Percentiles rank a stretch among this genome's conserved stretches.
Conservation (phyloP, 2,797 vertebrate species). For the Pseudomugil tenellus region DNA sequence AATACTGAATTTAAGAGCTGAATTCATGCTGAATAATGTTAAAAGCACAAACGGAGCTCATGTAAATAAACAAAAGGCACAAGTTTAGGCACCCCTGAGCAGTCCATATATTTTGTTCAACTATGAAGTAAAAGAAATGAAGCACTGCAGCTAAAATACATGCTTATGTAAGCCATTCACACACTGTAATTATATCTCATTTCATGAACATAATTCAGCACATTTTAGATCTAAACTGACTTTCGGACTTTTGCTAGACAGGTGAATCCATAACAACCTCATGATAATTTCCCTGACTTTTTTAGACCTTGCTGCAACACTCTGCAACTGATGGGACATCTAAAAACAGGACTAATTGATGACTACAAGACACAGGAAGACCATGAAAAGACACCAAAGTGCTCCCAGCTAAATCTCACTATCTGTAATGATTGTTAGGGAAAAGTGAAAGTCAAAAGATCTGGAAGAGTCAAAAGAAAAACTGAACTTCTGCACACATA, state of each 20-base stretch:
- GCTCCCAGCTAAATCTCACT: constrained; percentile 18
- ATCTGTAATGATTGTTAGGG: constrained; percentile 17
- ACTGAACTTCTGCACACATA: not conserved
- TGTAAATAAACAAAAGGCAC: constrained; percentile 20
- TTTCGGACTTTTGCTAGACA: not conserved
- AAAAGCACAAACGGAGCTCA: not conserved
- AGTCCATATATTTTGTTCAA: constrained; percentile 11
- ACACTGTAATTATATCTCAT: constrained; percentile 1
- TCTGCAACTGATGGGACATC: constrained; percentile 13
- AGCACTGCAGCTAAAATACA: constrained; percentile 12
- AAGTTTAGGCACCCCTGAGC: not conserved
- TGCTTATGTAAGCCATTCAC: constrained; percentile 10
- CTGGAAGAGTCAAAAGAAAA: constrained; percentile 14
- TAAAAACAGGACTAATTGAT: constrained; percentile 31
- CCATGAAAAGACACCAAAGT: constrained; percentile 26
- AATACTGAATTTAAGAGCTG: constrained; percentile 32
- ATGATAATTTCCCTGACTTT: constrained; percentile 10
- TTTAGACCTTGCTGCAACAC: constrained; percentile 5
- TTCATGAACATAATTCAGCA: constrained; percentile 4
- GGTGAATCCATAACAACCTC: constrained; percentile 12
- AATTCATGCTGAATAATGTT: constrained; percentile 36
- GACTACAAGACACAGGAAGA: constrained; percentile 20
- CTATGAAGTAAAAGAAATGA: constrained; percentile 12
- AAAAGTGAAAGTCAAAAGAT: constrained; percentile 21
- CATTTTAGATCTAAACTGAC: constrained; percentile 3